A percentile compares a stretch with the other conserved stretches of the same genome.
These are phyloP conservation scores for Mormyrus proboscirostris DNA, from an alignment of 2,797 vertebrate genomes.

Conservation along the genomic window DNA sequence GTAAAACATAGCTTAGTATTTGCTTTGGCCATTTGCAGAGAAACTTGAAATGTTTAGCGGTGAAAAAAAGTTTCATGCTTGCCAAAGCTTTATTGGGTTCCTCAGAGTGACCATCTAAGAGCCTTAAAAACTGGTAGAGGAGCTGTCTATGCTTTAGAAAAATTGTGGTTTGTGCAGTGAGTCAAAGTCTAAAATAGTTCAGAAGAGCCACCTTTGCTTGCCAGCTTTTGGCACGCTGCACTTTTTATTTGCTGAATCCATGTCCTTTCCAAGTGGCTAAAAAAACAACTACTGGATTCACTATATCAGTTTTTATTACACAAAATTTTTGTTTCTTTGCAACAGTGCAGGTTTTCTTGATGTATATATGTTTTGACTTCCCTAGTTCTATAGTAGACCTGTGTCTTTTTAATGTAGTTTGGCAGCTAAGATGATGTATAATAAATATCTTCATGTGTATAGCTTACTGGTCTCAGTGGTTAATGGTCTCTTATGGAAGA, in stretches of 20 bases:
- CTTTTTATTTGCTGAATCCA: slow-evolving; percentile 47
- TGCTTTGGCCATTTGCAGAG: background rate
- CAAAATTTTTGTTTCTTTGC: background rate
- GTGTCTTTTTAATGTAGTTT: background rate
- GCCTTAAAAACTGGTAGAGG: slow-evolving; percentile 27
- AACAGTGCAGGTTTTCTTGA: background rate
- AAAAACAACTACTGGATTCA: slow-evolving; percentile 10
- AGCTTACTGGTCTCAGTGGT: slow-evolving; percentile 13
- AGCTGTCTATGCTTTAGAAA: slow-evolving; percentile 49
- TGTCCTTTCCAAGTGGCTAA: slow-evolving; percentile 48
- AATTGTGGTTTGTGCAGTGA: slow-evolving; percentile 64
- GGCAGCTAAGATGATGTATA: background rate
- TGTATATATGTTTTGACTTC: background rate
- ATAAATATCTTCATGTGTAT: slow-evolving; percentile 28
- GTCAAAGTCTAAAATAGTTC: slow-evolving; percentile 65
- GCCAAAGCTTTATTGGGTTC: background rate
- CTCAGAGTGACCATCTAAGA: slow-evolving; percentile 5
- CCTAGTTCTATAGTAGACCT: background rate
- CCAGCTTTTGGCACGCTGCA: slow-evolving; percentile 45
- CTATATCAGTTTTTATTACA: background rate
- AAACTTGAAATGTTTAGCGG: background rate
- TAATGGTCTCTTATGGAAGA: background rate
- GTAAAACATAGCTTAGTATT: background rate
- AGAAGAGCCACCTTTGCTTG: slow-evolving; percentile 43
- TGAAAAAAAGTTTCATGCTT: background rate